A percentile compares a stretch with the other conserved stretches of the same genome.
These are phyloP conservation scores for Panthera uncia DNA, from an alignment of 2,113 vertebrate species.

Conservation along the genomic window DNA sequence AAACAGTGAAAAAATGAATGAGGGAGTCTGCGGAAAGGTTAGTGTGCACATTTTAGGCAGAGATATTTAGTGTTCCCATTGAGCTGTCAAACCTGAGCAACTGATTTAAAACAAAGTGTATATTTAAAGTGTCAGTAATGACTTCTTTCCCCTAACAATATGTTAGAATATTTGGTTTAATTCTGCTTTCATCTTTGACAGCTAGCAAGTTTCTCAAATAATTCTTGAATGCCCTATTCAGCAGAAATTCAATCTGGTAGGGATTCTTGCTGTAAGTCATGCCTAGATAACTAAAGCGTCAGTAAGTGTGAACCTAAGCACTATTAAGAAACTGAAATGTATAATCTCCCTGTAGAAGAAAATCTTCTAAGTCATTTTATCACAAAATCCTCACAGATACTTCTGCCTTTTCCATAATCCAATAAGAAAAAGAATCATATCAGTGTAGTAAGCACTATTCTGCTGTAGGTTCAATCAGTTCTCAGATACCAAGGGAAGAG, in stretches of 20 bases:
- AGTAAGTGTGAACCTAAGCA: neutral
- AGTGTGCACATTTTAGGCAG: neutral
- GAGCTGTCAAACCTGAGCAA: neutral
- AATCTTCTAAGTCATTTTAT: conserved; percentile 42
- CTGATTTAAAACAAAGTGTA: neutral
- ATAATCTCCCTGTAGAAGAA: neutral
- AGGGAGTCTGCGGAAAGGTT: neutral
- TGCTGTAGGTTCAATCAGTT: neutral
- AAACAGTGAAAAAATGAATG: neutral
- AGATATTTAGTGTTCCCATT: neutral
- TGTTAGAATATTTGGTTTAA: neutral
- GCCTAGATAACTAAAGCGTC: neutral
- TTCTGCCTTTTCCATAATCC: neutral
- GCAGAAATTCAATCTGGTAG: neutral
- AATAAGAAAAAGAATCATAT: neutral
- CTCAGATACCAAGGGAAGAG: neutral
- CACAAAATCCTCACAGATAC: neutral
- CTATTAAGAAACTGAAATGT: neutral
- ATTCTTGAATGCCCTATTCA: neutral
- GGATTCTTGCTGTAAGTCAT: neutral
- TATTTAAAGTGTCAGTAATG: neutral
- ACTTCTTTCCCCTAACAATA: neutral
- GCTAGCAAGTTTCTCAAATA: neutral
- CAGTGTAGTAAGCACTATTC: neutral
- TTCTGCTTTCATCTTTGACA: conserved; percentile 31